Percentiles rank a stretch among this genome's conserved stretches.
phyloP scores from a whole-genome alignment of 2,888 invertebrate genomes.

The Agrotis puta region DNA sequence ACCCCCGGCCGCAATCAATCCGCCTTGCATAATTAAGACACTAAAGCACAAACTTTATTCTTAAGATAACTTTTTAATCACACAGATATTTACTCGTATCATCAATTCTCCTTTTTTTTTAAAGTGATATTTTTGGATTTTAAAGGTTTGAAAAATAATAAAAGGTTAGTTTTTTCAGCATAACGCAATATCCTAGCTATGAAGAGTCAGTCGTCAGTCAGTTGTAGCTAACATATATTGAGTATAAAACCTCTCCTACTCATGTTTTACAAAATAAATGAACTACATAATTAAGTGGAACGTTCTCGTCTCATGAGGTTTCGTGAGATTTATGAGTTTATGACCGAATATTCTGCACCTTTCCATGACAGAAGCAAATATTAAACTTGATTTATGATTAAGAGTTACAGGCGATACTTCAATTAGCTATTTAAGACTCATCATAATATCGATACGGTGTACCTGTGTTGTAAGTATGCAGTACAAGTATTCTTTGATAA shows the following conservation, averaged over 20 bases:
- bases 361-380: slow-evolving; percentile 60
- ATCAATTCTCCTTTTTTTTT: slow-evolving; percentile 8
- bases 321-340: neutral
- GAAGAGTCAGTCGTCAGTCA: too few species aligned
- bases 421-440: slow-evolving; percentile 74
- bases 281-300: neutral
- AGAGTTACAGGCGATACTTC: slow-evolving; percentile 70
- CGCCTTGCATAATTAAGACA: slow-evolving; percentile 82
- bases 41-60: slow-evolving; percentile 74
- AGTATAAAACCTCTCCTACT: too few species aligned
- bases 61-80: slow-evolving; percentile 65
- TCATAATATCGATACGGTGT: slow-evolving; percentile 77
- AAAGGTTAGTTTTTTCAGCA: neutral
- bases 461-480: slow-evolving; percentile 61
- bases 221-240: too few species aligned
- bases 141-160: neutral
- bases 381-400: slow-evolving; percentile 57
- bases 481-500: slow-evolving; percentile 75
- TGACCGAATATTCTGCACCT: slow-evolving; percentile 35
- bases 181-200: neutral
- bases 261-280: too few species aligned
- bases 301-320: too few species aligned
- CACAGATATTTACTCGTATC: slow-evolving; percentile 35
- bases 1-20: slow-evolving; percentile 81
- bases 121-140: neutral